Conservation (phyloP, 2,888 invertebrate genomes). For the Dione juno region DNA sequence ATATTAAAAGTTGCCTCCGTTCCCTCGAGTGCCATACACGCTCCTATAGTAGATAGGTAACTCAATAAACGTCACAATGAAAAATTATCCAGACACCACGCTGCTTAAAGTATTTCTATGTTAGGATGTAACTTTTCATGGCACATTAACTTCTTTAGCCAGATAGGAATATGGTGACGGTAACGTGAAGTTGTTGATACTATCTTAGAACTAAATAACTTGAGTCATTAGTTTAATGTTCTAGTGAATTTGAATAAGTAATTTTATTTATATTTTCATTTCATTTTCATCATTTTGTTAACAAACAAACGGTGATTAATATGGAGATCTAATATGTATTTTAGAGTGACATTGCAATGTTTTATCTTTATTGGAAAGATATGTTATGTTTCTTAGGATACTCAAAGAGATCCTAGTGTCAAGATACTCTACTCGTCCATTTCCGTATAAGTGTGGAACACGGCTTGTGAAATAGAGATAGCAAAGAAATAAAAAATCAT, state of each 20-base stretch:
- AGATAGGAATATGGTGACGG: slow-evolving; percentile 17
- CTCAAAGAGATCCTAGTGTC: no score
- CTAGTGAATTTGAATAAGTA: background rate
- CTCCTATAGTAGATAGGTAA: slow-evolving; percentile 29
- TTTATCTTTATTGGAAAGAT: no score
- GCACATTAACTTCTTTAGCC: slow-evolving; percentile 36
- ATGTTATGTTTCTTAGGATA: no score
- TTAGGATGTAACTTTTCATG: slow-evolving; percentile 28
- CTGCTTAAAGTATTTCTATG: slow-evolving; percentile 27
- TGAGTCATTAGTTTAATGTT: background rate
- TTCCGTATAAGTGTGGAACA: no score
- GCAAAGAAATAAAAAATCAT: no score
- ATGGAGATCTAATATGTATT: no score
- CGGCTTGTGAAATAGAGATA: no score
- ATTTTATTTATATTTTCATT: background rate
- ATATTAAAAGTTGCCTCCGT: slow-evolving; percentile 37
- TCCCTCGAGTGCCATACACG: slow-evolving; percentile 41
- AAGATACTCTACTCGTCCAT: no score
- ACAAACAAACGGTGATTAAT: no score
- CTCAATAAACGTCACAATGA: slow-evolving; percentile 49
- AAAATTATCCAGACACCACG: slow-evolving; percentile 42
- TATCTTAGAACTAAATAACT: background rate
- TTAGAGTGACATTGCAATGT: no score
- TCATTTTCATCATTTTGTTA: no score
- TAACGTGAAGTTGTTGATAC: background rate